These are phyloP conservation scores for Artibeus lituratus DNA, from an alignment of 2,797 vertebrate species.

Conservation along the genomic window DNA sequence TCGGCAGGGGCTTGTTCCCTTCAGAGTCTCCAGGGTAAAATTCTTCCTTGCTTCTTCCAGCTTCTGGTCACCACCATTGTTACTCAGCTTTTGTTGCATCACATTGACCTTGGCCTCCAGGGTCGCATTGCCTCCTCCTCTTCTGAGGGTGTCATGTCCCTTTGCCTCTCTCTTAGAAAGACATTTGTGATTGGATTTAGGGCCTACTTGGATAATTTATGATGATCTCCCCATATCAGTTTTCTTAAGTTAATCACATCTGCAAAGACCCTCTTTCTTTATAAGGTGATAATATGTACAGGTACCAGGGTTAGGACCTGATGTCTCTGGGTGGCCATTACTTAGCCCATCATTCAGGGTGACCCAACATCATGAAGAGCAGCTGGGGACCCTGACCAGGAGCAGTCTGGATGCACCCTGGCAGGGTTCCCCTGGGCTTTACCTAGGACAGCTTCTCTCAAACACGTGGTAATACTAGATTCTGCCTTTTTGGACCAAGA, in stretches of 20 bases:
- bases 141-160: not conserved
- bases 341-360: not conserved
- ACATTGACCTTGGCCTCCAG: not conserved
- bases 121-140: not conserved
- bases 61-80: no score
- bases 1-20: not conserved
- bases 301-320: not conserved
- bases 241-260: not conserved
- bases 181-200: not conserved
- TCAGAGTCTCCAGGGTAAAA: not conserved
- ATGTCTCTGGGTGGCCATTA: not conserved
- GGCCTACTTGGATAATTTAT: not conserved
- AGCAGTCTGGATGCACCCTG: not conserved
- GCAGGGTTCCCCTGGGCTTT: not conserved
- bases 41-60: not conserved
- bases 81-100: not conserved
- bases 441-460: not conserved
- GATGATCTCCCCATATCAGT: not conserved
- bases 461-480: not conserved
- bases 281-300: not conserved
- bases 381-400: not conserved
- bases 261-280: not conserved
- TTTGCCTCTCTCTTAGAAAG: not conserved
- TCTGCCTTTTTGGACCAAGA: not conserved
- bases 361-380: not conserved